Conservation (phyloP, 2,888 invertebrate species). For the Acronicta aceris region DNA sequence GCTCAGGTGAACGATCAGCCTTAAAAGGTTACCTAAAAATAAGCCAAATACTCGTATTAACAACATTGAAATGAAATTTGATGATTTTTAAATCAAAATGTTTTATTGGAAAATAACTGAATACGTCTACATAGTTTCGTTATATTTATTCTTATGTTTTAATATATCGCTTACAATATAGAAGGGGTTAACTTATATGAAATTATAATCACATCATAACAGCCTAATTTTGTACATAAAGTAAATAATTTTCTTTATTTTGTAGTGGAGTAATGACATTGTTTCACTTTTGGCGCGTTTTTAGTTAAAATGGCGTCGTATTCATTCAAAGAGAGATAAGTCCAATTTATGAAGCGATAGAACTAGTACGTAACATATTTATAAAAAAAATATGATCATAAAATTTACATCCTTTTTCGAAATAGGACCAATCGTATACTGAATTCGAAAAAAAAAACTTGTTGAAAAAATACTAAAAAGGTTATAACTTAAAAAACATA, state of each 20-base stretch:
- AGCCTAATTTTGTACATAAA: conserved; percentile 62
- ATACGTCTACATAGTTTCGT: conserved; percentile 52
- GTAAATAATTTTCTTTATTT: conserved; percentile 19
- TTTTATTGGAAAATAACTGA: conserved; percentile 62
- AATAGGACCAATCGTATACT: too few species aligned
- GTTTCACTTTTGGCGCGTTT: conserved; percentile 27
- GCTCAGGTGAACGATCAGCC: too few species aligned
- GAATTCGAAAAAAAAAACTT: too few species aligned
- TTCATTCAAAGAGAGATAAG: too few species aligned
- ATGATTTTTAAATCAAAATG: conserved; percentile 36
- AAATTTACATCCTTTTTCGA: too few species aligned
- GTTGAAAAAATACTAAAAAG: too few species aligned
- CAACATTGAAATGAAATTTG: conserved; percentile 2
- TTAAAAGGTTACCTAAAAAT: too few species aligned
- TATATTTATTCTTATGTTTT: conserved; percentile 37
- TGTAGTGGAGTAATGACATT: conserved; percentile 42
- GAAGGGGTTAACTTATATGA: conserved; percentile 45
- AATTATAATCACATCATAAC: conserved; percentile 60
- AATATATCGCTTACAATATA: conserved; percentile 54
- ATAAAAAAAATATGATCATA: too few species aligned
- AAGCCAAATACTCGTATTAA: conserved; percentile 10
- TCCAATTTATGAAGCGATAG: too few species aligned
- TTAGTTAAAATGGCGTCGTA: conserved; percentile 19
- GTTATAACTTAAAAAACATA: too few species aligned
- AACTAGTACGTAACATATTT: too few species aligned